Evolutionary conservation across 2,888 invertebrate genomes (phyloP).

Genomic region (Merodon equestris): DNA sequence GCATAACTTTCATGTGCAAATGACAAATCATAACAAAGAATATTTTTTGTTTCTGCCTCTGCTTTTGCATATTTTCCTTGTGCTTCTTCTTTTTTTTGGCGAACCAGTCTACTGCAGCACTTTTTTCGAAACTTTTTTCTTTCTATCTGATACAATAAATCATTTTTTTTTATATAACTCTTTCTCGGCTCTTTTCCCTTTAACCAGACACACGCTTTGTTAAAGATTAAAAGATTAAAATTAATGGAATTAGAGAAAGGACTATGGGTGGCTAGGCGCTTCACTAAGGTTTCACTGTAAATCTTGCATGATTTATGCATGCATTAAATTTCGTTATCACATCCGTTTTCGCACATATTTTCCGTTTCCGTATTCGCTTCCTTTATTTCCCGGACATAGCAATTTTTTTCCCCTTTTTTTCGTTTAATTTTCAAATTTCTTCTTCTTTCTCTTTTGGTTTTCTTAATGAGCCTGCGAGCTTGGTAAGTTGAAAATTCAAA

Average conservation of each 20-base stretch:
- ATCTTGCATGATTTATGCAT: slow-evolving; percentile 32
- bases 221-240: slow-evolving; percentile 30
- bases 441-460: slow-evolving; percentile 4
- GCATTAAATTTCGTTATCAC: slow-evolving; percentile 59
- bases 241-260: slow-evolving; percentile 18
- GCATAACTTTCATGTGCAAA: slow-evolving; percentile 54
- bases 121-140: slow-evolving; percentile 27
- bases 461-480: slow-evolving; percentile 6
- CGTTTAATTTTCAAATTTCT: background rate
- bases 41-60: slow-evolving; percentile 12
- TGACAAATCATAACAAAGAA: slow-evolving; percentile 63
- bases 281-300: slow-evolving; percentile 56
- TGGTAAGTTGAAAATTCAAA: too few relatives aligned
- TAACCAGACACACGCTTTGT: slow-evolving; percentile 33
- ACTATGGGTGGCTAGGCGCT: slow-evolving; percentile 22
- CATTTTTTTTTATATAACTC: background rate
- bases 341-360: slow-evolving; percentile 40
- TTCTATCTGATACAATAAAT: slow-evolving; percentile 1
- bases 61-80: slow-evolving; percentile 7
- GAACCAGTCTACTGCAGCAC: slow-evolving; percentile 34
- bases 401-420: background rate
- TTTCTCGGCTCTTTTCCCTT: slow-evolving; percentile 40
- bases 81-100: too few relatives aligned
- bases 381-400: slow-evolving; percentile 19
- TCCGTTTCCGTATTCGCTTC: slow-evolving; percentile 50